Percentiles rank a stretch among this genome's conserved stretches.
Evolutionary conservation across 1,140 invertebrate species (phyloP).

Genomic region (Steinernema khuongi): DNA sequence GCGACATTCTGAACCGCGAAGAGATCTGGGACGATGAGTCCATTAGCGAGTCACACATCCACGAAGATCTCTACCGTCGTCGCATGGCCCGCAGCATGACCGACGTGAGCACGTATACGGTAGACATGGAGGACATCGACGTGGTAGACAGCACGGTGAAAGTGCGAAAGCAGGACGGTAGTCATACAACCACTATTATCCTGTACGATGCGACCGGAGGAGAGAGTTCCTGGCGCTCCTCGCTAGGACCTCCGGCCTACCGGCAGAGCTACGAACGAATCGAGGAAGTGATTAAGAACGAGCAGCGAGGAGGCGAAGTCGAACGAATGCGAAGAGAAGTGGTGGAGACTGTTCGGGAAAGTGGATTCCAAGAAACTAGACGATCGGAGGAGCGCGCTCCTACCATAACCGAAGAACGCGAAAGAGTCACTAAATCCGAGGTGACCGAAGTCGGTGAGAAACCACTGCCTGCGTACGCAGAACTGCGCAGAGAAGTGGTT

Average conservation of each 20-base stretch:
- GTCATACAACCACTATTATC: neutral
- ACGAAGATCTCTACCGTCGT: neutral
- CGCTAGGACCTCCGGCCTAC: neutral
- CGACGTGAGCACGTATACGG: neutral
- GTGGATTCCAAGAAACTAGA: no score
- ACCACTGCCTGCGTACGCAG: no score
- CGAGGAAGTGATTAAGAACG: neutral
- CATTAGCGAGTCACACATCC: neutral
- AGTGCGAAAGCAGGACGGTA: neutral
- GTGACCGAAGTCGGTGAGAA: no score
- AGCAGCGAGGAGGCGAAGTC: neutral
- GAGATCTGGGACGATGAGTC: conserved; percentile 1
- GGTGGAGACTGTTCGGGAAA: neutral
- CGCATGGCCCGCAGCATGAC: neutral
- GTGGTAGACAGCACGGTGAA: conserved; percentile 8
- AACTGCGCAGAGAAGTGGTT: no score
- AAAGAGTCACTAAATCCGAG: no score
- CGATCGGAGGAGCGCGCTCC: no score
- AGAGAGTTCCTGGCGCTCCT: neutral
- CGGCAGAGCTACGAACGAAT: neutral
- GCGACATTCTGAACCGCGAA: neutral
- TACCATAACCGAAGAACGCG: no score
- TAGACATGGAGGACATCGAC: conserved; percentile 11
- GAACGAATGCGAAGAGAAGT: neutral
- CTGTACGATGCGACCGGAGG: neutral